Evolutionary conservation across 53 echinoderm and acorn worm genomes (phyloP), one percentile per base, ranked within the genome.

Genomic region (Holothuria scabra): DNA sequence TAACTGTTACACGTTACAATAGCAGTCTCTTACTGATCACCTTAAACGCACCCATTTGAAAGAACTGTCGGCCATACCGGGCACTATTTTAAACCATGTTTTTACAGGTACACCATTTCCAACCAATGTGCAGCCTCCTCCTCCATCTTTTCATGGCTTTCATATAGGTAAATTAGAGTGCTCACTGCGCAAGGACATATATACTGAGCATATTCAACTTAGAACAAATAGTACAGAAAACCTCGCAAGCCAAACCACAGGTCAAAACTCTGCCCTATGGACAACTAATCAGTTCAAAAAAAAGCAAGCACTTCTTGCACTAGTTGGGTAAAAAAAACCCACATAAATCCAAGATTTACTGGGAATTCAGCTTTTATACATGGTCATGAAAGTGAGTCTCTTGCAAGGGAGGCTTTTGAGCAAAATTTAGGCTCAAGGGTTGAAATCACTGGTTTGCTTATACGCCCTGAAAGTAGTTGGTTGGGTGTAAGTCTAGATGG

Each of bases 401-500:
- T 28, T 20, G 86, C 86, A 11, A 32, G 86, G 23, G 30, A 79
- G 24, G 32, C 38, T n/a, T 86, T 79, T 34, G 59, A 86, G 55
- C 10, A 57, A 56, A 69, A 84, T 14, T 49, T 68, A 12, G 59
- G 57, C 14, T 31, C 37, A 20, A 37, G 46, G 31, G 82, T 89
- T 23, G 81, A 71, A 21, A 66, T 11, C 34, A 83, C 83, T 24
- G 90, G 90, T 6, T 59, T 90, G 1, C 23, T 87, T 26, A 78
- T 90, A 20, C 83, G 74, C 20, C 90, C 83, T 16, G 59, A 64
- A 20, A 59, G 82, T 26, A 86, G 79, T 29, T 90, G 90, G 86
- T 66, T 90, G 35, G 90, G 84, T 52, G 90, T 87, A 28, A 90
- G 90, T 37, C 56, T 90, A 4, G 86, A 90, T 69, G 90, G 86